Base-by-base conservation (phyloP, 2,113 vertebrate species). In the Microtus ochrogaster region DNA sequence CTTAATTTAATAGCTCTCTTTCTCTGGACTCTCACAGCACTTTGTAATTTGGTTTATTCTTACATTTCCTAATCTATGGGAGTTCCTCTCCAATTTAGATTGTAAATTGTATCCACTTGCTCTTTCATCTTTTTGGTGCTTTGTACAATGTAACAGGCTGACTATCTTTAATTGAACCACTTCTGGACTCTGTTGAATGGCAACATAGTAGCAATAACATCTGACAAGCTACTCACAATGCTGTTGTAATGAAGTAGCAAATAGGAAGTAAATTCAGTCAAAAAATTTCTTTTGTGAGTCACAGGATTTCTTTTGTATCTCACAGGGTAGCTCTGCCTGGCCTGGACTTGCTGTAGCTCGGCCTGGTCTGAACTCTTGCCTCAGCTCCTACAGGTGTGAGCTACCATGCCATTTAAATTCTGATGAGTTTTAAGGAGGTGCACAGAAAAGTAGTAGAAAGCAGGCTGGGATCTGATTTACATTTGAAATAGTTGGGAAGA, bases 401-500 rank as follows among this genome's bases (percentile, higher is more conserved):
- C 85, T 33, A 72, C 66, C 24, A 28, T 28, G 22, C 41, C 11
- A 55, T 36, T 39, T 55, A 77, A 73, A 91, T 95, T 96, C 89
- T 89, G 72, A 89, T 55, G 24, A 76, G 33, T 76, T 74, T 76
- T 44, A 63, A 74, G 14, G 14, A 39, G 17, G 52, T 76, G 70
- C 4, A n/a, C 47, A 9, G 79, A 94, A 78, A 41, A 36, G 11
- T 55, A 79, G 36, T 88, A 65, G 76, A 95, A 89, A 94, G 36
- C 13, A 72, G 8, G n/a, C 28, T 90, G 81, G 63, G 73, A 93
- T 78, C 10, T 92, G 68, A 92, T 74, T 95, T 63, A 94, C 26
- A 76, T 87, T 83, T 83, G 39, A 91, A 96, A 94, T 83, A 79
- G 77, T 72, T 91, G 68, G 36, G 73, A 77, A 97, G 90, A 39